Base-by-base conservation (phyloP, 2,888 invertebrate genomes). In the Molorchus minor region DNA sequence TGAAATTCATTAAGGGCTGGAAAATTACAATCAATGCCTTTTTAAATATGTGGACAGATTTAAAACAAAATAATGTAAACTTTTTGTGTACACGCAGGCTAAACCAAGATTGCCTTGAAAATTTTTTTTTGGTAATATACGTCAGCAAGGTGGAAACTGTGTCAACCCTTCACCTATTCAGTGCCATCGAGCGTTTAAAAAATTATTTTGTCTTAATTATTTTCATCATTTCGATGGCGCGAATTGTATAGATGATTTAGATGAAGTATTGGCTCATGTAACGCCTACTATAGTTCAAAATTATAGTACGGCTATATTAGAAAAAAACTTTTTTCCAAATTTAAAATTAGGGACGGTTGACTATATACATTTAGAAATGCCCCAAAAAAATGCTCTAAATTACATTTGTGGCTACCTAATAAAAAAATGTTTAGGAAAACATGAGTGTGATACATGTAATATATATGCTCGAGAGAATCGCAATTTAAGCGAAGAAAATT, bases 71-170 rank as follows among this genome's bases (percentile, higher is more conserved):
- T 5, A 12, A 7, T 1, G 12, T 2, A 1, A 12, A 12, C 3
- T 1, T 12, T 1, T 1, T 35, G 1, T 12, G 12, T 12, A 35
- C 35, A 1, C 12, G 35, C 3, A 2, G 35, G 2, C 1, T 41
- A 20, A 41, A 41, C 12, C 16, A 16, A 1, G 41, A 41, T n/a
- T 20, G 20, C 19, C 7, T 41, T 7, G 41, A 41, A n/a, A 41
- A 35, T 29, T 41, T n/a, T 30, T 21, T 33, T 19, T n/a, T n/a
- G 30, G 45, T 16, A 4, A 5, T 8, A 19, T 33, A 4, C 10
- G 38, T 17, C 17, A 30, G 29, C 16, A 25, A 17, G 12, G 57
- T 56, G 51, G 62, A 71, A 62, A 76, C 75, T 75, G 76, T 76
- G 68, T 52, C 62, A 56, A 70, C 71, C 73, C 71, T 17, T 20